Evolutionary conservation across 2,113 vertebrate species (phyloP), one percentile per base, ranked within the genome.

Genomic region (Madoqua kirkii): DNA sequence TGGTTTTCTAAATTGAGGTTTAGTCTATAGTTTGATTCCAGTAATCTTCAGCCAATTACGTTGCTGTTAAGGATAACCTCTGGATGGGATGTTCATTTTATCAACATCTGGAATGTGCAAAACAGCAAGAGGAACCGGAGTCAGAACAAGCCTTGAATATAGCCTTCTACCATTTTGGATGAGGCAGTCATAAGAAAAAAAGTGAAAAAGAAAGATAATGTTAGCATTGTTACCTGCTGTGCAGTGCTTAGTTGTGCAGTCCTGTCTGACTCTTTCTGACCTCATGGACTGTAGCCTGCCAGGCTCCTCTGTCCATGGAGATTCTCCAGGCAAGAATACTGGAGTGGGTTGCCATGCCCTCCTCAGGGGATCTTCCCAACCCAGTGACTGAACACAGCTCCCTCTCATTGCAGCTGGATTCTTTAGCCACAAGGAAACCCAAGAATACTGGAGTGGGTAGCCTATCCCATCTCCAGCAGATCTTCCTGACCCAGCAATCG

Each of bases 11-110:
- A 89, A 87, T 16, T 76, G 27, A 89, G 29, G 10, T 48, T 93
- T 87, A 54, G 60, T 92, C 2, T 78, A 31, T 55, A 84, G 19
- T 40, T 43, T 87, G 59, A 88, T 62, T 93, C 81, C 29, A 74
- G 57, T 74, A 29, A 29, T 87, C 43, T 64, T 88, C n/a, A 71
- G 21, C 36, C 60, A 93, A 67, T 82, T 31, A 78, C 82, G 31
- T 91, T 95, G 59, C 27, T 55, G 1, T 60, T 87, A 76, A 92
- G 12, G 13, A 84, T 86, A 36, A 25, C 52, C 19, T 64, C 59
- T 93, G 85, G 25, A n/a, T n/a, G 6, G 1, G 12, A 3, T 0
- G 25, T 23, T 43, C 3, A 27, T 64, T 52, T 90, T 89, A n/a
- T 5, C 40, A 29, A 31, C 7, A 0, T 33, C 23, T 25, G 9